Evolutionary conservation across 2,113 vertebrate genomes (phyloP).

Genomic region (Xenopus laevis): DNA sequence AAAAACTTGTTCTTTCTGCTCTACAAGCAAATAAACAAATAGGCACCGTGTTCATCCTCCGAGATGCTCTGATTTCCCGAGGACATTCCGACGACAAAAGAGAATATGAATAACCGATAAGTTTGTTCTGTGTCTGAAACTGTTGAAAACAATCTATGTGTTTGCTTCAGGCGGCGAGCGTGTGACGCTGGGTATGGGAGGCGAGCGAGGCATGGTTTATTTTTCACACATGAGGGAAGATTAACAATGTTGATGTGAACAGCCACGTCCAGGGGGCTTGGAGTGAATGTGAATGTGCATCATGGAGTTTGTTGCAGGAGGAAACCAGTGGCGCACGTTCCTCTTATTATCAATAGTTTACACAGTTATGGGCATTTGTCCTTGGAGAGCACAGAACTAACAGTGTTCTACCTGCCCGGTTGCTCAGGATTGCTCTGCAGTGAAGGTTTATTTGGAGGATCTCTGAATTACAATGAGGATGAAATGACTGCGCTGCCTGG

Average conservation of each 20-base stretch:
- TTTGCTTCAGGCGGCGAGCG: no score
- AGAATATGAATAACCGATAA: no score
- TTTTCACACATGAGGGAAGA: background rate
- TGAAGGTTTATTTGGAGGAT: slow-evolving; percentile 15
- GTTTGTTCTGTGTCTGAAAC: no score
- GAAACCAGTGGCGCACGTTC: background rate
- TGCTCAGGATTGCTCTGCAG: background rate
- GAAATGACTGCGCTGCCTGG: background rate
- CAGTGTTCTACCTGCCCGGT: background rate
- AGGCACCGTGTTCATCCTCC: no score
- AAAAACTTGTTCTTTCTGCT: no score
- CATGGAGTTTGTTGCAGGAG: background rate
- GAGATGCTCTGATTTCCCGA: no score
- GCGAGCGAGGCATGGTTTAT: no score
- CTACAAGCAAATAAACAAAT: no score
- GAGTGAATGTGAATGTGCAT: background rate
- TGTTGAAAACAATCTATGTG: no score
- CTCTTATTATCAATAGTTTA: background rate
- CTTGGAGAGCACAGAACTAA: background rate
- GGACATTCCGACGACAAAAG: no score
- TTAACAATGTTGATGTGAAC: background rate
- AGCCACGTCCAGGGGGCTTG: background rate
- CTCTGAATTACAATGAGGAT: slow-evolving; percentile 21
- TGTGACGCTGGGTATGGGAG: no score
- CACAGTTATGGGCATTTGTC: background rate